Evolutionary conservation across 2,113 vertebrate genomes (phyloP).

Genomic region (Megaptera novaeangliae): DNA sequence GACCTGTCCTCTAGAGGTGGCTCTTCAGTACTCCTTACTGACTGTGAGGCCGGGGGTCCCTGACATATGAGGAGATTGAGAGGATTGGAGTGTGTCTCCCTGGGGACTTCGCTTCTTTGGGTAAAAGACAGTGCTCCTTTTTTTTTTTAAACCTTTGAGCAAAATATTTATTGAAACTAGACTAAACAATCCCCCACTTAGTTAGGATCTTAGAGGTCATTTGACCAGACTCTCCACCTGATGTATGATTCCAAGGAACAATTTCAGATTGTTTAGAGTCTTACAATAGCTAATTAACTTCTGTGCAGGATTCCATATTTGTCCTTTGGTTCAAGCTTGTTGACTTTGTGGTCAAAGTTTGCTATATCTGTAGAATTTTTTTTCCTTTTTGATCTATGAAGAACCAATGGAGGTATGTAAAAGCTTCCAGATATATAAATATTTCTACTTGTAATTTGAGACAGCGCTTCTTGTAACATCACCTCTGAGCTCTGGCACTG

Average conservation of each 20-base stretch:
- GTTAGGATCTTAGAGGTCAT: background rate
- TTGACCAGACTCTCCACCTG: conserved; percentile 13
- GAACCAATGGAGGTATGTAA: background rate
- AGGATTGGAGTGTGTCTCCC: background rate
- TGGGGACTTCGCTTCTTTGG: background rate
- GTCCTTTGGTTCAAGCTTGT: background rate
- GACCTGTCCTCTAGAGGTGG: background rate
- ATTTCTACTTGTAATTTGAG: background rate
- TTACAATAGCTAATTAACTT: conserved; percentile 26
- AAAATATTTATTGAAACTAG: conserved; percentile 57
- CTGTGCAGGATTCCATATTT: background rate
- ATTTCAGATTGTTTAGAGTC: conserved; percentile 42
- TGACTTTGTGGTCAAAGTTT: background rate
- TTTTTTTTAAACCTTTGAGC: conserved; percentile 42
- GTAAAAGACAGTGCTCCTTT: background rate
- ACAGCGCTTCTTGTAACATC: background rate
- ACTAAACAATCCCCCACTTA: conserved; percentile 30
- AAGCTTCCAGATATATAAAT: background rate
- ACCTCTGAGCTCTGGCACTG: background rate
- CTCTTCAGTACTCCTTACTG: background rate
- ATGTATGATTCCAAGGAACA: background rate
- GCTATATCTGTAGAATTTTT: background rate
- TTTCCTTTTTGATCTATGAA: background rate
- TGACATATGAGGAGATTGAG: background rate
- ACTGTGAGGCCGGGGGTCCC: background rate